Conservation (phyloP, 2,113 vertebrate genomes). For the Otocyon megalotis region DNA sequence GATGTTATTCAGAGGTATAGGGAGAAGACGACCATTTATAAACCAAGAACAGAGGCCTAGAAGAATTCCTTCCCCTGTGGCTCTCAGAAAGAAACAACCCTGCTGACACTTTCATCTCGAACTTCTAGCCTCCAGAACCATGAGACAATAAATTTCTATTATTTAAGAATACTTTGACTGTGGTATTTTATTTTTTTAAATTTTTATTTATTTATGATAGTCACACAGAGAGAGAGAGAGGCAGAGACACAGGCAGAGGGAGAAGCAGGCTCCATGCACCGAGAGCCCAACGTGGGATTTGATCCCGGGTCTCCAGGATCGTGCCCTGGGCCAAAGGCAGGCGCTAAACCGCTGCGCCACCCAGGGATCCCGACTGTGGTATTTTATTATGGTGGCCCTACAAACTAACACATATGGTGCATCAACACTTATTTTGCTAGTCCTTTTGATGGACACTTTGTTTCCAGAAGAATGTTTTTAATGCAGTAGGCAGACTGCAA, state of each 20-base stretch:
- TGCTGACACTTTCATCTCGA: not conserved
- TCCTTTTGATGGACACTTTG: not conserved
- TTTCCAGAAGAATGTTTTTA: not conserved
- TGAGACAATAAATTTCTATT: not conserved
- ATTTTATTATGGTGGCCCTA: not conserved
- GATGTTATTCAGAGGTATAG: not conserved
- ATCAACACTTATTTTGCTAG: not conserved
- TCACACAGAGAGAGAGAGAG: too few relatives aligned
- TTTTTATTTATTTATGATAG: too few relatives aligned
- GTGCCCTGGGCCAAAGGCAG: too few relatives aligned
- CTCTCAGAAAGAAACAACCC: not conserved
- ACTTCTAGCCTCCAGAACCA: not conserved
- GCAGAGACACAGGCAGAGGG: too few relatives aligned
- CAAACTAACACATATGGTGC: not conserved
- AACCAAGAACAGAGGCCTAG: not conserved
- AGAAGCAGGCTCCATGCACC: too few relatives aligned
- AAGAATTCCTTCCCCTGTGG: not conserved
- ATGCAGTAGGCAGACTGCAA: not conserved
- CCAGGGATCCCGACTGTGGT: fast-evolving
- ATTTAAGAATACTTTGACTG: not conserved
- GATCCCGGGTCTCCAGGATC: too few relatives aligned
- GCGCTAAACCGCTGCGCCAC: too few relatives aligned
- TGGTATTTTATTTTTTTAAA: not conserved
- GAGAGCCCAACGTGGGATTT: too few relatives aligned
- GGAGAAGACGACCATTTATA: not conserved